Evolutionary conservation across 2,888 invertebrate genomes (phyloP).

Genomic region (Agonopterix subpropinquella): DNA sequence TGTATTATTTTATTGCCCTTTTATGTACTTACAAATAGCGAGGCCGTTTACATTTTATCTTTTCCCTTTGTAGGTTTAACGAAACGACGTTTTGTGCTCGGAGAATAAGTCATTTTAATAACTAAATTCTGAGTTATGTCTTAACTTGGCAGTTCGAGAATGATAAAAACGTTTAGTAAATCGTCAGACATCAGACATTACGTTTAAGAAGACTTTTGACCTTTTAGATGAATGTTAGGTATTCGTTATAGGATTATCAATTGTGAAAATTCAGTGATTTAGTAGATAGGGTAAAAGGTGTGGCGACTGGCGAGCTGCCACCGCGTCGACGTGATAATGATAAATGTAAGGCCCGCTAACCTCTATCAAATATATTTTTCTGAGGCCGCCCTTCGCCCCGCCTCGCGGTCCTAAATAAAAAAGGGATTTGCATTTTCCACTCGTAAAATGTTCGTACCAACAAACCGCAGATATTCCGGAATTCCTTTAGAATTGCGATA

Average conservation of each 20-base stretch:
- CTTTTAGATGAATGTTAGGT: no score
- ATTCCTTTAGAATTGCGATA: constrained; percentile 26
- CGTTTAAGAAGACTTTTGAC: no score
- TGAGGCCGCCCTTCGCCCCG: constrained; percentile 35
- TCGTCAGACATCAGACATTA: no score
- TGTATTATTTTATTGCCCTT: constrained; percentile 34
- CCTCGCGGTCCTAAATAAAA: constrained; percentile 32
- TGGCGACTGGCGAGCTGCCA: constrained; percentile 41
- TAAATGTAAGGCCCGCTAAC: constrained; percentile 51
- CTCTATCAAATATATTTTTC: constrained; percentile 57
- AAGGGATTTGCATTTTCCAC: constrained; percentile 51
- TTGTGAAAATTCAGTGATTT: constrained; percentile 41
- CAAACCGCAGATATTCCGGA: constrained; percentile 23
- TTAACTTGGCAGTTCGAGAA: no score
- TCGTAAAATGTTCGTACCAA: constrained; percentile 25
- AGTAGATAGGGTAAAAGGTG: constrained; percentile 41
- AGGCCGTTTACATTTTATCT: constrained; percentile 15
- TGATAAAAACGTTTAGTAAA: no score
- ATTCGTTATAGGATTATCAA: constrained; percentile 12
- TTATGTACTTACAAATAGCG: constrained; percentile 22
- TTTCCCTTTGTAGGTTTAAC: constrained; percentile 6
- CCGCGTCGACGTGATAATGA: constrained; percentile 57
- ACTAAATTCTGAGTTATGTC: constrained; percentile 3
- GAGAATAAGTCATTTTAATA: constrained; percentile 4
- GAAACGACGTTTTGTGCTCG: constrained; percentile 3